Evolutionary conservation across 2,888 invertebrate genomes (phyloP), one percentile per base, ranked within the genome.

Genomic region (Pimpla rufipes): DNA sequence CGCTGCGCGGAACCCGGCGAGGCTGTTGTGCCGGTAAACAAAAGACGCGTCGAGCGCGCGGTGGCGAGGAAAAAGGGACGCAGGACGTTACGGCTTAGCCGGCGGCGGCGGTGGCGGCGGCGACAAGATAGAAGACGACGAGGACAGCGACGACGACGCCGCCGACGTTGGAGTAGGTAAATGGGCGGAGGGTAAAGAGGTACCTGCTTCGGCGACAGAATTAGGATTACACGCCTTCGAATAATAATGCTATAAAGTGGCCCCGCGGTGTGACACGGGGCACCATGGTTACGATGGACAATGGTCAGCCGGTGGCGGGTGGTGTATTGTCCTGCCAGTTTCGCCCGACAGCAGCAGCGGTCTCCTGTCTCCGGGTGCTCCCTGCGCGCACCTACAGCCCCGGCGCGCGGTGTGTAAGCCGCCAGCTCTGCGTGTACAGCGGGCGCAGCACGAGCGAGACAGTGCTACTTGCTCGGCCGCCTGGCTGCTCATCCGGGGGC

Each of bases 301-400:
- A 90, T 90, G 90, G 90, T 89, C 89, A 90, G 84, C 82, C 86
- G 87, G 87, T 90, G 89, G 88, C 90, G 90, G 90, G 90, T 90
- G 90, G 88, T 87, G 85, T 83, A 90, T 90, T 90, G 90, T 90
- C 85, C 88, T 86, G 88, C 84, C 87, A 89, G 88, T 89, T 90
- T 87, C 81, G 84, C 85, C 80, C 79, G 75, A 82, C 82, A 85
- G 84, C 86, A 84, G 52, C 86, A 81, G 75, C 66, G 62, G 67
- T 78, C 75, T 79, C 59, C 42, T 64, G 68, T 77, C 55, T 73
- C 64, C 64, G 68, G 71, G 29, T 75, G 40, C 29, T 67, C 16
- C 57, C 59, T 23, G 52, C 57, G 29, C 11, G 21, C 16, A 67
- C n/a, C n/a, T 11, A 57, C 47, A n/a, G n/a, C n/a, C n/a, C n/a